Evolutionary conservation across 2,888 invertebrate species (phyloP), one percentile per base, ranked within the genome.

Genomic region (Aporophyla nigra): DNA sequence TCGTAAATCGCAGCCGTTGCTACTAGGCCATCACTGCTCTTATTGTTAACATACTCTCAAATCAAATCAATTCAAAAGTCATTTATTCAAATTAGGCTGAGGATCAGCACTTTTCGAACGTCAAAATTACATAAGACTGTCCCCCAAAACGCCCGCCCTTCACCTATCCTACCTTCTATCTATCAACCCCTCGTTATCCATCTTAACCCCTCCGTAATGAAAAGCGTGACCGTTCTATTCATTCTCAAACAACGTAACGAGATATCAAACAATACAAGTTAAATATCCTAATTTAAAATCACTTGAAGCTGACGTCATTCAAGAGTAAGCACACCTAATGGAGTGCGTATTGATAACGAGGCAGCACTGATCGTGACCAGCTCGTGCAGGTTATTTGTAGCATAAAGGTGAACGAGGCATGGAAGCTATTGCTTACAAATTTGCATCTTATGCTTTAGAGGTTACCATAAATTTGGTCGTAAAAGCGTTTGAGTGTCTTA

Each of bases 311-410:
- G 76, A 81, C 82, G 72, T 76, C 76, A 84, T 71, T 66, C 24
- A 71, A 66, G 70, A 73, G 54, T 53, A 70, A 74, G 53, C 76
- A 40, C 59, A 59, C 53, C 54, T 84, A 75, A 86, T 73, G 76
- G 76, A 76, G 72, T 80, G 74, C 16, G 59, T 76, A 84, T 72
- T 75, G 80, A 80, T 87, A 86, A 77, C 78, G 77, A 66, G 66
- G 56, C 56, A 73, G 24, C 61, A 62, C 51, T 68, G 61, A 63
- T 87, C 84, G 86, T 87, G 86, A 86, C 82, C 56, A 58, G 67
- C 27, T 54, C 80, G 61, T 40, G 51, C 65, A 33, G 54, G 72
- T 69, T 74, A 78, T 82, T 84, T 86, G 70, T 82, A 33, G 75
- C 75, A 71, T 71, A 81, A 73, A 86, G 87, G 77, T 78, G 85